Conservation (phyloP, 2,113 vertebrate genomes). For the Hemiscyllium ocellatum region DNA sequence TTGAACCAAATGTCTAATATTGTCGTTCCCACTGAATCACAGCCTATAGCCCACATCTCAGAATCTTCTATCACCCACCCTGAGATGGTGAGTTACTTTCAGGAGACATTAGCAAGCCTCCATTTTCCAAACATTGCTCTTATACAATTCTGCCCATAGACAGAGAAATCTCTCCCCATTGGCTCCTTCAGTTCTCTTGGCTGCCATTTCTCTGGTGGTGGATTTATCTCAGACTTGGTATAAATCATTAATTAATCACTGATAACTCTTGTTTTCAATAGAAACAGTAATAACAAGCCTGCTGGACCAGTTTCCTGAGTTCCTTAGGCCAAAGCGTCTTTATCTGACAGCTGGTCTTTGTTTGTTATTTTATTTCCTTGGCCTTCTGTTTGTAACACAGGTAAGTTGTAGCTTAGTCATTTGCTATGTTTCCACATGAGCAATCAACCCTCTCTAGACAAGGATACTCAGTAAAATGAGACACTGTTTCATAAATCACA, state of each 20-base stretch:
- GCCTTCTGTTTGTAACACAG: not conserved
- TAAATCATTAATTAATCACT: not conserved
- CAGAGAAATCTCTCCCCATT: not conserved
- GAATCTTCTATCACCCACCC: no score
- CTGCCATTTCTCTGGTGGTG: not conserved
- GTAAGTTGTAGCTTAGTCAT: not conserved
- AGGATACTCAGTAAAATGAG: no score
- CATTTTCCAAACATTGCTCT: not conserved
- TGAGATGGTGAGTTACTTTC: no score
- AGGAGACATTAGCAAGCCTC: not conserved
- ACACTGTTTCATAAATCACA: no score
- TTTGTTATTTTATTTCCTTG: not conserved
- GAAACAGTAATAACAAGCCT: conserved; percentile 70
- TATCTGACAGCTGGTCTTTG: not conserved
- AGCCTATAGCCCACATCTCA: no score
- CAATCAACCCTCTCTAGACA: no score
- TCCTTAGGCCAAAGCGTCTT: not conserved
- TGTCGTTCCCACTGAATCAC: no score
- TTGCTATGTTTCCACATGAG: no score
- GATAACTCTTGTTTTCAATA: conserved; percentile 46
- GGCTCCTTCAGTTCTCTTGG: not conserved
- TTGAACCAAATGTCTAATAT: no score
- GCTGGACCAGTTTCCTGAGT: not conserved
- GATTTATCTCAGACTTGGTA: no score
- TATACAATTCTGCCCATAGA: not conserved